phyloP scores from a whole-genome alignment of 1,140 invertebrate species.

The Eueides isabella region DNA sequence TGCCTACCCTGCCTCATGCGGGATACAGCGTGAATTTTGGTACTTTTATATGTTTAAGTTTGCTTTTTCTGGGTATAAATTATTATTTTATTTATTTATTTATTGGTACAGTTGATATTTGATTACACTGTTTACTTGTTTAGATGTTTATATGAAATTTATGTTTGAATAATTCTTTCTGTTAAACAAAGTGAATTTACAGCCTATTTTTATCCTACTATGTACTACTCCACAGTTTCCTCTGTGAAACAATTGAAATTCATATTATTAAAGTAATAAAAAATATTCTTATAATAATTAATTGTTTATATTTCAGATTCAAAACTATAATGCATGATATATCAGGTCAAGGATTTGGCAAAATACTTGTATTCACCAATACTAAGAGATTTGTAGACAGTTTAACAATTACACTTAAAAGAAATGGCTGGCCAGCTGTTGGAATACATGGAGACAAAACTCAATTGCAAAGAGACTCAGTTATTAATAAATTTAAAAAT shows the following conservation, averaged over 20 bases:
- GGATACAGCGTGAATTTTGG: no score
- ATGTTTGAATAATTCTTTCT: no score
- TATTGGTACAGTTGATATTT: no score
- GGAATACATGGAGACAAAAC: slow-evolving; percentile 90
- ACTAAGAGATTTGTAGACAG: slow-evolving; percentile 93
- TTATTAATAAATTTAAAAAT: slow-evolving; percentile 66
- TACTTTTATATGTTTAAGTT: not conserved
- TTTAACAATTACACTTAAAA: slow-evolving; percentile 84
- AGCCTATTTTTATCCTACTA: no score
- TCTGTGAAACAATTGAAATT: not conserved
- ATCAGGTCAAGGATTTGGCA: slow-evolving; percentile 86
- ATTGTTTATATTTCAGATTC: slow-evolving; percentile 79
- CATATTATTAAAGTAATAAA: not conserved
- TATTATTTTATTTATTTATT: no score
- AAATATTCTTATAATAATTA: no score
- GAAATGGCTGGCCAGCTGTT: slow-evolving; percentile 86
- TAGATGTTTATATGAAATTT: no score
- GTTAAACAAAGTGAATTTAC: no score
- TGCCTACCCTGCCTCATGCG: no score
- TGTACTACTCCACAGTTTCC: no score
- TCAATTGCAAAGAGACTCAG: slow-evolving; percentile 86
- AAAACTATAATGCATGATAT: slow-evolving; percentile 88
- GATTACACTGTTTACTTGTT: no score
- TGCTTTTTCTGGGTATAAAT: no score
- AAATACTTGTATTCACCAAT: slow-evolving; percentile 93